These are phyloP conservation scores for Lobophora halterata DNA, from an alignment of 2,888 invertebrate species.

Conservation along the genomic window DNA sequence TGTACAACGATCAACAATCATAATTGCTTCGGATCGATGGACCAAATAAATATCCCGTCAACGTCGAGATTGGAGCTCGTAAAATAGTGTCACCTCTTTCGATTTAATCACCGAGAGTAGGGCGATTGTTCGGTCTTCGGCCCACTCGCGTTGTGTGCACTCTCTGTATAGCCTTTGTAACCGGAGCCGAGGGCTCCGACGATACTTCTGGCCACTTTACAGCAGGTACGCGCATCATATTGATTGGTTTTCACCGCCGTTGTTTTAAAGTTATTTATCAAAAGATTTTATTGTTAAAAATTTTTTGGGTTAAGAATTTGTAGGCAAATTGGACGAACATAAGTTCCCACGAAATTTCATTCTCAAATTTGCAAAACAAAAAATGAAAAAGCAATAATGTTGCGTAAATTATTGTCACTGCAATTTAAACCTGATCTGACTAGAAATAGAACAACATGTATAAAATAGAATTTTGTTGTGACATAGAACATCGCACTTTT, in stretches of 20 bases:
- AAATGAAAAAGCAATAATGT: too few species aligned
- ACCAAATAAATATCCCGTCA: conserved; percentile 65
- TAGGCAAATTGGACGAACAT: too few species aligned
- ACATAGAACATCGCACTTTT: too few species aligned
- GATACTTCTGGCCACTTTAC: conserved; percentile 46
- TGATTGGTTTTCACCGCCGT: conserved; percentile 16
- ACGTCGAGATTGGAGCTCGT: conserved; percentile 60
- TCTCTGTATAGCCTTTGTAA: conserved; percentile 73
- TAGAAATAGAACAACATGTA: too few species aligned
- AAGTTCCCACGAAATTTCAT: too few species aligned
- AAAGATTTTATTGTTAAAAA: too few species aligned
- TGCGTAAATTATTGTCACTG: too few species aligned
- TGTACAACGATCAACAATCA: conserved; percentile 5
- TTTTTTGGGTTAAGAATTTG: too few species aligned
- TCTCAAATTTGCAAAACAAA: too few species aligned
- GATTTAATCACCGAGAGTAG: conserved; percentile 78
- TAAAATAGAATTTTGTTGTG: too few species aligned
- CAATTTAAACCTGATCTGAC: too few species aligned
- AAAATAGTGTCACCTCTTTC: conserved; percentile 76
- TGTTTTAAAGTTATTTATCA: too few species aligned
- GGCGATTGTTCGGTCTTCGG: conserved; percentile 70
- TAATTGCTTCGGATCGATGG: conserved; percentile 37
- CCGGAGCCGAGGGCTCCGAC: conserved; percentile 45
- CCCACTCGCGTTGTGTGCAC: conserved; percentile 71
- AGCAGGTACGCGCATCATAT: conserved; percentile 14